phyloP scores from a whole-genome alignment of 2,888 invertebrate genomes.

The Physocephala rufipes region DNA sequence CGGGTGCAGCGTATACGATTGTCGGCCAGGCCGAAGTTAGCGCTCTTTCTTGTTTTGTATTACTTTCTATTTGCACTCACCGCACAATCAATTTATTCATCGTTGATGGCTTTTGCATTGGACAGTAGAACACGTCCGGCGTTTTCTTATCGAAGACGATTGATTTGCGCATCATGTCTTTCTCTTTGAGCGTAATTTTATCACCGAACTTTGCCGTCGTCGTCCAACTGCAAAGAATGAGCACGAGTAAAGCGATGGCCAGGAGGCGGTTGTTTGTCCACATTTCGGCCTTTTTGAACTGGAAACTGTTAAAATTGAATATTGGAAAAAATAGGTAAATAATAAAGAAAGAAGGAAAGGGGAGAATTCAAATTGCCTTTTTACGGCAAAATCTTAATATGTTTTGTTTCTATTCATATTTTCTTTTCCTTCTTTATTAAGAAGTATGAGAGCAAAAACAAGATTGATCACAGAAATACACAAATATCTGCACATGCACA shows the following conservation, averaged over 20 bases:
- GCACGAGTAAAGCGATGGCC: slow-evolving; percentile 11
- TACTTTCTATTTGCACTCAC: slow-evolving; percentile 56
- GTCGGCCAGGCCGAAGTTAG: too few relatives aligned
- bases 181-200: slow-evolving; percentile 65
- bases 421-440: neutral
- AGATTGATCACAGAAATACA: neutral
- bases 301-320: neutral
- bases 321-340: neutral
- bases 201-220: slow-evolving; percentile 53
- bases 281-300: slow-evolving; percentile 9
- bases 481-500: too few relatives aligned
- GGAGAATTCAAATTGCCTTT: slow-evolving; percentile 7
- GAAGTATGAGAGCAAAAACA: neutral
- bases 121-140: slow-evolving; percentile 82
- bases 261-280: slow-evolving; percentile 13
- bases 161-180: slow-evolving; percentile 80
- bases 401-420: neutral
- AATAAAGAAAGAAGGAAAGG: neutral
- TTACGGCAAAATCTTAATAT: neutral
- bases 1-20: too few relatives aligned
- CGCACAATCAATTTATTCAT: slow-evolving; percentile 78
- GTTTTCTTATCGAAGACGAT: slow-evolving; percentile 83
- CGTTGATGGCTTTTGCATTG: slow-evolving; percentile 79
- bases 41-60: neutral
- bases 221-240: slow-evolving; percentile 44